Conservation (phyloP, 2,113 vertebrate species). For the Myotis davidii region DNA sequence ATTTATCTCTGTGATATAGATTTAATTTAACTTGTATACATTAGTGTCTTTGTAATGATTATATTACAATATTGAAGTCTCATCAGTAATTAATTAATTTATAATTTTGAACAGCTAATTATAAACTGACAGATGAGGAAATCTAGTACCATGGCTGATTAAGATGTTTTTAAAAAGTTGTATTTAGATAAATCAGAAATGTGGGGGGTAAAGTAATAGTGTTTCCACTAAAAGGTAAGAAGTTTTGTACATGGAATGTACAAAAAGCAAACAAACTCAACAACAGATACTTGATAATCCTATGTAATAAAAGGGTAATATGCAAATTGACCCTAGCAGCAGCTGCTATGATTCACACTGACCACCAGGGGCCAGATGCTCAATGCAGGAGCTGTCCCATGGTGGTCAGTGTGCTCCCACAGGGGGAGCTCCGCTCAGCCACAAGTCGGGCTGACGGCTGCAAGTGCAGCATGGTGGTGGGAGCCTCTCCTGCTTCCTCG, state of each 20-base stretch:
- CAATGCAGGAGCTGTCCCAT: no score
- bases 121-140: background rate
- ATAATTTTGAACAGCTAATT: background rate
- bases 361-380: no score
- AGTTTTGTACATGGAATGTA: background rate
- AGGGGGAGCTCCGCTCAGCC: no score
- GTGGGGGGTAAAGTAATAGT: background rate
- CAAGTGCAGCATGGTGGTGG: no score
- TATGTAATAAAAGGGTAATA: no score
- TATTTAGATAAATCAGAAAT: background rate
- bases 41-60: background rate
- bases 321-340: no score
- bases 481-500: no score
- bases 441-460: no score
- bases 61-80: background rate
- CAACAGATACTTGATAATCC: background rate
- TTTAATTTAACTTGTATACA: background rate
- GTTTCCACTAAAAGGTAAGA: background rate
- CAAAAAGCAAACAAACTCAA: background rate
- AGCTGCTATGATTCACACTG: no score
- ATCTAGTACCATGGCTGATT: background rate
- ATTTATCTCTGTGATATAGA: background rate
- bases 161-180: background rate
- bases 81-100: background rate
- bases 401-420: no score